Percentiles rank a stretch among this genome's conserved stretches.
phyloP scores from a whole-genome alignment of 2,797 vertebrate genomes.

The Etheostoma nigrum region DNA sequence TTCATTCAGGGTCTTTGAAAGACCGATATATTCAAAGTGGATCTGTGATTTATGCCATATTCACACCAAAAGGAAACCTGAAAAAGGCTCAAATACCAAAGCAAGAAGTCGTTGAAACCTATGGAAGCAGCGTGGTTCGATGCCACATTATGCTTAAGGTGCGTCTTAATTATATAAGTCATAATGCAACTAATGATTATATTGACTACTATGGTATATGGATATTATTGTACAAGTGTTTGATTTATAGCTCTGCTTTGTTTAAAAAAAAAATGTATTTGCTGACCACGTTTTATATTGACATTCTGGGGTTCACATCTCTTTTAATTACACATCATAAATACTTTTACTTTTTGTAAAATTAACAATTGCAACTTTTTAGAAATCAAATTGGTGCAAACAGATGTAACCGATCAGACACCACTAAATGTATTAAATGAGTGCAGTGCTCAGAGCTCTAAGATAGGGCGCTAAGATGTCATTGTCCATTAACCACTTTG shows the following conservation, averaged over 20 bases:
- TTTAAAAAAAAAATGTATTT: neutral
- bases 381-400: neutral
- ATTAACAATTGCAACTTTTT: neutral
- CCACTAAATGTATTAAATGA: neutral
- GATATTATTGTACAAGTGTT: neutral
- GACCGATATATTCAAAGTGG: conserved; percentile 71
- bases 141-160: conserved; percentile 80
- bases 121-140: conserved; percentile 49
- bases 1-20: conserved; percentile 69
- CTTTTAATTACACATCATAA: neutral
- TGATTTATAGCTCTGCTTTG: neutral
- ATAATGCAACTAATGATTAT: neutral
- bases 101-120: neutral
- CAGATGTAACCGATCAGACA: neutral
- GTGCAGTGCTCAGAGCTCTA: neutral
- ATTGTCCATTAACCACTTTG: neutral
- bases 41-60: conserved; percentile 71
- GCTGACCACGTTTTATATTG: neutral
- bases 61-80: conserved; percentile 74
- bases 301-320: neutral
- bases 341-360: neutral
- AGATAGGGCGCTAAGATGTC: too few species aligned
- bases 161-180: neutral
- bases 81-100: neutral
- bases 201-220: accelerated